A percentile compares a stretch with the other conserved stretches of the same genome.
Evolutionary conservation across 2,113 vertebrate genomes (phyloP).

Genomic region (Gorsachius goisagi): DNA sequence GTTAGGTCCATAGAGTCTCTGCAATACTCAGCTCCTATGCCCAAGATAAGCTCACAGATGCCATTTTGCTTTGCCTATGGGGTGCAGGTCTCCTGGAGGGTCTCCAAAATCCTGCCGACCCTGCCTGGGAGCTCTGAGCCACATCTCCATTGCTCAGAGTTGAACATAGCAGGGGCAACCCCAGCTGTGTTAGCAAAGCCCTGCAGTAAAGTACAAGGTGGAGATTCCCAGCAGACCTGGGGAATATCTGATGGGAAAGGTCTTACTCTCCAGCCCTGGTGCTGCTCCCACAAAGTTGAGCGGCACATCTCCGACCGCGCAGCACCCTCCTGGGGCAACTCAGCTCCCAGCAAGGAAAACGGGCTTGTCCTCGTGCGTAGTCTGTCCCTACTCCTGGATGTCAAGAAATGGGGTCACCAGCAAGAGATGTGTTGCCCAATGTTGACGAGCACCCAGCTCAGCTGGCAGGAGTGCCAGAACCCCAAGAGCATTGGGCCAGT

Average conservation of each 20-base stretch:
- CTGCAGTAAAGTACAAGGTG: background rate
- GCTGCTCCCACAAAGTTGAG: background rate
- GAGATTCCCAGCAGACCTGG: background rate
- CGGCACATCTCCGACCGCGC: fast-evolving
- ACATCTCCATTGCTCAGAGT: background rate
- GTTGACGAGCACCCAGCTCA: background rate
- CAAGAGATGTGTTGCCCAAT: fast-evolving
- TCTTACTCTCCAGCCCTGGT: background rate
- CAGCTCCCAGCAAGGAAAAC: background rate
- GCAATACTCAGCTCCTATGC: background rate
- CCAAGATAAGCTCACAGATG: background rate
- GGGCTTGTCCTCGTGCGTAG: background rate
- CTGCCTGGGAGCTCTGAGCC: background rate
- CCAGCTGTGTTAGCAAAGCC: background rate
- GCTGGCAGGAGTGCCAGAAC: background rate
- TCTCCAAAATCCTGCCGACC: background rate
- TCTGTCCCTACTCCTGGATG: too few relatives aligned
- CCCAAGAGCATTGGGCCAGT: background rate
- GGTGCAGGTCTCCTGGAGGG: background rate
- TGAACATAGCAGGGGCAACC: background rate
- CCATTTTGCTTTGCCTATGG: background rate
- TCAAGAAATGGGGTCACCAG: background rate
- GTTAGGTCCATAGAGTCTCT: background rate
- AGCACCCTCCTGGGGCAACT: background rate
- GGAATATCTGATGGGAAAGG: background rate